Evolutionary conservation across 2,888 invertebrate species (phyloP), one percentile per base, ranked within the genome.

Genomic region (Osmoderma eremita): DNA sequence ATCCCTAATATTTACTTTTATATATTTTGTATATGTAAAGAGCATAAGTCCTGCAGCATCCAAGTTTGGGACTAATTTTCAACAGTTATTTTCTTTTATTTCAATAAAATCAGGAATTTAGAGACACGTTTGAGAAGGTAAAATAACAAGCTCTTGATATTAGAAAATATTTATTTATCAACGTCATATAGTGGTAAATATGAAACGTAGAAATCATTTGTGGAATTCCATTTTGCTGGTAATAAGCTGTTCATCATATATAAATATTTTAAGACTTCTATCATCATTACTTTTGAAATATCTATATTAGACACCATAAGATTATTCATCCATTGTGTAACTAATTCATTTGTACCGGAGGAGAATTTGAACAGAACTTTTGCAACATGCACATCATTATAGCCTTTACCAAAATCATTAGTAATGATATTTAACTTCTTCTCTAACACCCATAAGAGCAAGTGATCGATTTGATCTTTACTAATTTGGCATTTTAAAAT

Each of bases 371-470:
- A 89, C 69, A 89, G 78, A 69, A 88, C 82, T 78, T 88, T 88
- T 0, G 86, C 86, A 12, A 87, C 83, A 67, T 82, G 82, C 72
- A 80, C 82, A 0, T 85, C 83, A 54, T 83, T 80, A n/a, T 85
- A 72, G 49, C 78, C 81, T 13, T 2, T 5, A 30, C 82, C 69
- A 72, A 76, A 4, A 77, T 76, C 66, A 78, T 74, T 70, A 30
- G 77, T 72, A 12, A 86, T 75, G 12, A 88, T 81, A 76, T 86
- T 83, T 12, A 89, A 78, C 67, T 86, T 84, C 73, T 86, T 87
- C 74, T 89, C 89, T 79, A 89, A 84, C 1, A 89, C 80, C 88
- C 88, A 88, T 49, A 89, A 78, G 1, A 88, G 78, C 22, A 89
- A 70, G 76, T 84, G 86, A 72, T 88, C 84, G 63, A 81, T 84